Base-by-base conservation (phyloP, 1,140 invertebrate species). In the Halyomorpha halys region DNA sequence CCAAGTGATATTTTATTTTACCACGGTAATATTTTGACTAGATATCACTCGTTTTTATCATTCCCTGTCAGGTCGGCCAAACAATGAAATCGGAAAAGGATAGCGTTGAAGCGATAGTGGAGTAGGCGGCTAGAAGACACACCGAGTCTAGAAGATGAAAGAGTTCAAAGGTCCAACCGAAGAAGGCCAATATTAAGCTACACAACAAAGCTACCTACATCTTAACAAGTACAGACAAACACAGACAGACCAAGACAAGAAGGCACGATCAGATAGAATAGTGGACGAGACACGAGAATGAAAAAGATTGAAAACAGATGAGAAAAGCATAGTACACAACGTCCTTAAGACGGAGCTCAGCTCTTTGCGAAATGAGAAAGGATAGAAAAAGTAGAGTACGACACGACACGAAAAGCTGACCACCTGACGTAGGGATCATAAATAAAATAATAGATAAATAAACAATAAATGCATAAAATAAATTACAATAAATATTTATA, bases 281-380 rank as follows among this genome's bases (percentile, higher is more conserved):
- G 45, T 30, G 30, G 25, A 63, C 45, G 18, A 21, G 39, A 61
- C 60, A 21, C 39, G 16, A 44, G 39, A 15, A 61, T 39, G 23
- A 44, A 19, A 61, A n/a, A 44, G 4, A 6, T n/a, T 4, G 30
- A 18, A 44, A 53, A 53, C 44, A 44, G 23, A 39, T 21, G 51
- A 64, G 61, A 39, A 59, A 64, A 66, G 65, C 65, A 66, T 53
- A 66, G 60, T 16, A 66, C 65, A 66, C 59, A 44, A 66, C 65
- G 60, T 62, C 65, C 3, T 15, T 19, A 21, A 19, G 65, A 62
- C 65, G 65, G 65, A 66, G 65, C 65, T 66, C 65, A 59, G 65
- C 65, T 66, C 65, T 61, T 64, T 44, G 59, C 59, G 44, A 54
- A 61, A 66, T 21, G 51, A 11, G 65, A 61, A 66, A 61, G 15